Evolutionary conservation across 2,113 vertebrate genomes (phyloP).

Genomic region (Cygnus atratus): DNA sequence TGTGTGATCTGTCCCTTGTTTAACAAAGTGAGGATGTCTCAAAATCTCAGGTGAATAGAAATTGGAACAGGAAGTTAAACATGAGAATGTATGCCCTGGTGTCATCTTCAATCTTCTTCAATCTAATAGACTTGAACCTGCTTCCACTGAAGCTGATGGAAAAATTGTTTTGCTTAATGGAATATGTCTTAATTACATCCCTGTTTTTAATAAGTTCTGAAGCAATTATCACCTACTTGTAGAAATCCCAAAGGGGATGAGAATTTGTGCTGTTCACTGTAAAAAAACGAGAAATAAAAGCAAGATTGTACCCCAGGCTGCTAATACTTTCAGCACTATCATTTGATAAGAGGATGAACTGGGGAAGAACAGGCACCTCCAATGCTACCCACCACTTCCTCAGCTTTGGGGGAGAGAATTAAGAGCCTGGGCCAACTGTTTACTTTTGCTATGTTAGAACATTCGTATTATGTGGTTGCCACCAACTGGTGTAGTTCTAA

Average conservation of each 20-base stretch:
- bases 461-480: background rate
- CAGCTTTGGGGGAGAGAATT: background rate
- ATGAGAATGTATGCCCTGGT: background rate
- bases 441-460: background rate
- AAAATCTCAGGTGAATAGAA: conserved; percentile 12
- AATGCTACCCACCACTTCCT: background rate
- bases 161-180: conserved; percentile 3
- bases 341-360: background rate
- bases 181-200: background rate
- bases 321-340: background rate
- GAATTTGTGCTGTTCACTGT: background rate
- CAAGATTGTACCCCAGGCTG: background rate
- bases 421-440: background rate
- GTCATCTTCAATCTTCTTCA: background rate
- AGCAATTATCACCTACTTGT: background rate
- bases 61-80: conserved; percentile 15
- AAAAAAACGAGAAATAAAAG: background rate
- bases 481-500: background rate
- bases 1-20: background rate
- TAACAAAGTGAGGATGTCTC: background rate
- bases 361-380: fast-evolving
- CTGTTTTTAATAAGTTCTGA: background rate
- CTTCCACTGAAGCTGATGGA: background rate
- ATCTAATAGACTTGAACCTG: background rate
- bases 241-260: background rate